Conservation (phyloP, 1,140 invertebrate species). For the Tetragnatha versicolor region DNA sequence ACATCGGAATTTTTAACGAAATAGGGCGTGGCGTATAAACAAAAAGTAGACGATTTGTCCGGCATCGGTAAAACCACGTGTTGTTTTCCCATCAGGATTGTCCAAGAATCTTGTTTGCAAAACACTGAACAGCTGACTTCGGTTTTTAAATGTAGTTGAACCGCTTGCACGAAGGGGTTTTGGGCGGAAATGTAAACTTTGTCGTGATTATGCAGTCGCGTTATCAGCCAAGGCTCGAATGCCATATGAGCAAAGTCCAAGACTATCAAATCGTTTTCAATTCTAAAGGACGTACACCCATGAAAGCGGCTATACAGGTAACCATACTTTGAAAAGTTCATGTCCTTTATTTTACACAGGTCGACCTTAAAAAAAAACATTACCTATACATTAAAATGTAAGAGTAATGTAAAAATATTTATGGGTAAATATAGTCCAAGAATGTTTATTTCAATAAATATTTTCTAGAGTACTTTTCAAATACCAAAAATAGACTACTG, state of each 20-base stretch:
- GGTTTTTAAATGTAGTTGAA: neutral
- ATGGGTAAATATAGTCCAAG: too few relatives aligned
- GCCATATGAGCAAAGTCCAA: neutral
- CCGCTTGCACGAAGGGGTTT: neutral
- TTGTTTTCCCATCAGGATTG: neutral
- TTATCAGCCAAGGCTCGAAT: neutral
- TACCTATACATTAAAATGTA: too few relatives aligned
- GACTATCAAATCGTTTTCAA: neutral
- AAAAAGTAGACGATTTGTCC: neutral
- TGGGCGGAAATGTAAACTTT: neutral
- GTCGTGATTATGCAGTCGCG: neutral
- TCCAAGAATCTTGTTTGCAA: neutral
- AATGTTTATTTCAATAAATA: too few relatives aligned
- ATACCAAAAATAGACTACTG: too few relatives aligned
- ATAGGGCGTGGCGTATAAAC: neutral
- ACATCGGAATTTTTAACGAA: neutral
- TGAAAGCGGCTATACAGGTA: neutral
- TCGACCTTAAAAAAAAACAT: too few relatives aligned
- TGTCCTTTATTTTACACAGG: too few relatives aligned
- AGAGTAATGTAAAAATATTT: too few relatives aligned
- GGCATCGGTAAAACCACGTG: neutral
- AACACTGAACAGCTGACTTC: neutral
- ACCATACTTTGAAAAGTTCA: slow-evolving; percentile 5
- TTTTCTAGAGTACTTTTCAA: too few relatives aligned
- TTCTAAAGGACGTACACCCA: neutral